These are phyloP conservation scores for Manis javanica DNA, from an alignment of 2,797 vertebrate species.

Conservation along the genomic window DNA sequence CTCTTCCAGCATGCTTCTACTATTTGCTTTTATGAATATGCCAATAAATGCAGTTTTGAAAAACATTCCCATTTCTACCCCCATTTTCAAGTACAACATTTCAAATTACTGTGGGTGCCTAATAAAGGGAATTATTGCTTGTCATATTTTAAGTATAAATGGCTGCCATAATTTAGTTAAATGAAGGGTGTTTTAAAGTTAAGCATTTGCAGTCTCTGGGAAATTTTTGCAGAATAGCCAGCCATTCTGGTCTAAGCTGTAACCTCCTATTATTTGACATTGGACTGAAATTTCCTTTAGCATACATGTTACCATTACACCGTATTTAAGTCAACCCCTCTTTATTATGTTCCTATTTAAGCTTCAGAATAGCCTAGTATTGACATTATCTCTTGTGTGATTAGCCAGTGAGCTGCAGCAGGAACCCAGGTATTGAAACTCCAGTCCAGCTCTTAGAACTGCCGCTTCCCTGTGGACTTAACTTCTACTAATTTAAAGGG, in stretches of 20 bases:
- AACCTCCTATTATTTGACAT: neutral
- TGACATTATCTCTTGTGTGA: neutral
- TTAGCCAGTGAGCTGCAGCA: neutral
- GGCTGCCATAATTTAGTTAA: neutral
- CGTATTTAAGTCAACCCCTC: neutral
- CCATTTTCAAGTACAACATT: slow-evolving; percentile 62
- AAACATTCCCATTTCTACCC: neutral
- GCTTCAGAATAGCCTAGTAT: neutral
- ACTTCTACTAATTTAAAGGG: neutral
- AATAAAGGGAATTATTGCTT: neutral
- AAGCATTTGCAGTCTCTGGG: neutral
- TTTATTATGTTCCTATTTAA: neutral
- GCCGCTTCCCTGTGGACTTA: neutral
- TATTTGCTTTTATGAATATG: slow-evolving; percentile 21
- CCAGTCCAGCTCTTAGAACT: neutral
- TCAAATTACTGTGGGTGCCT: slow-evolving; percentile 37
- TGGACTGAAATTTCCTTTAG: neutral
- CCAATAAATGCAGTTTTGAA: neutral
- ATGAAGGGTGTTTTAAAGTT: neutral
- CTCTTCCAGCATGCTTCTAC: slow-evolving; percentile 23
- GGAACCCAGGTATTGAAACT: neutral
- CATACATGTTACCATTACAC: neutral
- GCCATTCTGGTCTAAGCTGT: neutral
- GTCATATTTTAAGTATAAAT: neutral
- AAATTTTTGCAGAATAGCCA: neutral